A percentile compares a stretch with the other conserved stretches of the same genome.
Evolutionary conservation across 2,888 invertebrate genomes (phyloP).

Genomic region (Andrena chrysosceles): DNA sequence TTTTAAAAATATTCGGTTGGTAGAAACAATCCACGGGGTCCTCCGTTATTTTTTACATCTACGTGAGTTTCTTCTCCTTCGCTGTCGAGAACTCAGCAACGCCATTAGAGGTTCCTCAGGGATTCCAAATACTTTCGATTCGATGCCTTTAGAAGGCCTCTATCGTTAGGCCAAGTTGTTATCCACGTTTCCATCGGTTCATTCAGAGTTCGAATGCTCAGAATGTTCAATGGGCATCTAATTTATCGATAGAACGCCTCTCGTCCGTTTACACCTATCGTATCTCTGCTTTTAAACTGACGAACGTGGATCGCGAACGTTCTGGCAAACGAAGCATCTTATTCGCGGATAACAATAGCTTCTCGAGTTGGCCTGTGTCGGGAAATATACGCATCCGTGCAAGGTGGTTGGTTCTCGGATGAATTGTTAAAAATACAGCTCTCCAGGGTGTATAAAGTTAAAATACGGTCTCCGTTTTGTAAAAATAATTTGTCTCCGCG

Average conservation of each 20-base stretch:
- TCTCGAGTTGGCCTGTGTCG: constrained; percentile 19
- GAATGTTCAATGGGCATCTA: not conserved
- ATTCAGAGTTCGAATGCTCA: constrained; percentile 8
- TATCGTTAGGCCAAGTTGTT: constrained; percentile 43
- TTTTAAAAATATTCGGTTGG: not conserved
- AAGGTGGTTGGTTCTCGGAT: constrained; percentile 8
- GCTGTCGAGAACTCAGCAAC: not conserved
- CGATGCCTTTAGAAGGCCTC: not conserved
- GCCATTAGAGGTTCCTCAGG: not conserved
- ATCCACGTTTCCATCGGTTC: not conserved
- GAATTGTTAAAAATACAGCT: constrained; percentile 54
- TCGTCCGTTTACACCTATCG: no score
- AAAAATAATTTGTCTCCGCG: constrained; percentile 53
- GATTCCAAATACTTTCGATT: not conserved
- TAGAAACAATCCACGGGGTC: constrained; percentile 26
- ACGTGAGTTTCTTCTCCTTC: not conserved
- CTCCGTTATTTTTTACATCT: not conserved
- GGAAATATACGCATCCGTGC: constrained; percentile 21
- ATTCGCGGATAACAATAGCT: constrained; percentile 21
- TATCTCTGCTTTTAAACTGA: not conserved
- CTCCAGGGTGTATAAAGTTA: constrained; percentile 34
- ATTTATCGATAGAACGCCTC: not conserved
- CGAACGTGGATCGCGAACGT: not conserved
- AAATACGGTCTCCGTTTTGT: constrained; percentile 35
- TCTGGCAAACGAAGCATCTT: not conserved